phyloP scores from a whole-genome alignment of 2,113 vertebrate genomes.

The Amphiprion percula region DNA sequence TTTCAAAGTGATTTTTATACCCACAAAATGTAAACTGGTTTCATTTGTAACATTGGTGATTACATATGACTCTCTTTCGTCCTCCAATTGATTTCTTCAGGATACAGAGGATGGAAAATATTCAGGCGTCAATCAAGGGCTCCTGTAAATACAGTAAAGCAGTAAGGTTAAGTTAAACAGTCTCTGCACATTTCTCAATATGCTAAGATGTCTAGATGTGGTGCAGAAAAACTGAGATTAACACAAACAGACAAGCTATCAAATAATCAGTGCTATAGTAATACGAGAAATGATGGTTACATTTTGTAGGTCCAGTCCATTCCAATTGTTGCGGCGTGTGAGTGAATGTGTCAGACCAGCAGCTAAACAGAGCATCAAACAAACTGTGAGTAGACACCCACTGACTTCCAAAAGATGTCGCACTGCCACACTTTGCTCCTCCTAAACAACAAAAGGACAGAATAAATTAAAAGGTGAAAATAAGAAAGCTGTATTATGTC shows the following conservation, averaged over 20 bases:
- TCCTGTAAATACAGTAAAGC: constrained; percentile 71
- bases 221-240: background rate
- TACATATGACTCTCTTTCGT: background rate
- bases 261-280: background rate
- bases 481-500: background rate
- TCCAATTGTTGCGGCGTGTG: constrained; percentile 41
- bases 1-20: background rate
- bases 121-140: constrained; percentile 72
- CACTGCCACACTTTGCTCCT: constrained; percentile 74
- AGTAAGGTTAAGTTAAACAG: background rate
- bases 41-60: background rate
- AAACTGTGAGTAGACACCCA: constrained; percentile 76
- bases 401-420: constrained; percentile 79
- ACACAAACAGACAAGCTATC: background rate
- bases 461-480: constrained; percentile 8
- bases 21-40: background rate
- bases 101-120: constrained; percentile 14
- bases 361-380: constrained; percentile 76
- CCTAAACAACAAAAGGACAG: constrained; percentile 59
- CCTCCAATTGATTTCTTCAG: constrained; percentile 14
- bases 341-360: constrained; percentile 63
- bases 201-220: background rate
- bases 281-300: constrained; percentile 50
- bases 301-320: constrained; percentile 70
- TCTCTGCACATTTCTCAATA: constrained; percentile 7